phyloP scores from a whole-genome alignment of 2,888 invertebrate genomes.

The Sphaeridia pumilis region DNA sequence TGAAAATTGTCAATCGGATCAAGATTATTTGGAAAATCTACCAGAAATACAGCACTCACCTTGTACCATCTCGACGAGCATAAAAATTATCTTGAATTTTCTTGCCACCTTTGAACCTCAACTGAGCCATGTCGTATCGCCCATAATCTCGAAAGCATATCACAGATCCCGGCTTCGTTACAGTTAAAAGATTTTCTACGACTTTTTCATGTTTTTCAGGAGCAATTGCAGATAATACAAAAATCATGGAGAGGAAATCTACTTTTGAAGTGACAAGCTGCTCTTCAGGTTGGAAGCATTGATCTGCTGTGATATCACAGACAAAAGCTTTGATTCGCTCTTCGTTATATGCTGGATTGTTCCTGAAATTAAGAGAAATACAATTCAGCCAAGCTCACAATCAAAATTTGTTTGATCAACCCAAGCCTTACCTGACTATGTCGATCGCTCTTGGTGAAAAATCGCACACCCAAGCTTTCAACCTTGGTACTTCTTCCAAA shows the following conservation, averaged over 20 bases:
- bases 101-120: conserved; percentile 83
- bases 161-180: conserved; percentile 62
- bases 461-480: conserved; percentile 78
- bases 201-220: conserved; percentile 60
- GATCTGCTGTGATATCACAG: conserved; percentile 64
- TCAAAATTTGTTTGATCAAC: background rate
- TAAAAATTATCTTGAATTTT: conserved; percentile 91
- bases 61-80: conserved; percentile 90
- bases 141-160: conserved; percentile 93
- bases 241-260: conserved; percentile 79
- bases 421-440: conserved; percentile 61
- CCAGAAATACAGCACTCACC: conserved; percentile 50
- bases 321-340: conserved; percentile 63
- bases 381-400: too few relatives aligned
- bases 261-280: conserved; percentile 40
- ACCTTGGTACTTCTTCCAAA: conserved; percentile 60
- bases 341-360: conserved; percentile 51
- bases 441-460: conserved; percentile 82
- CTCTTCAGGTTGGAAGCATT: conserved; percentile 47
- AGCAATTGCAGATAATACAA: conserved; percentile 88
- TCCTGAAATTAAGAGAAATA: conserved; percentile 9
- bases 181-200: conserved; percentile 50
- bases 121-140: conserved; percentile 85
- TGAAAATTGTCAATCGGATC: conserved; percentile 33
- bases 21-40: background rate